Evolutionary conservation across 92 coral and sea anemone genomes (phyloP).

Genomic region (Siderastrea siderea): DNA sequence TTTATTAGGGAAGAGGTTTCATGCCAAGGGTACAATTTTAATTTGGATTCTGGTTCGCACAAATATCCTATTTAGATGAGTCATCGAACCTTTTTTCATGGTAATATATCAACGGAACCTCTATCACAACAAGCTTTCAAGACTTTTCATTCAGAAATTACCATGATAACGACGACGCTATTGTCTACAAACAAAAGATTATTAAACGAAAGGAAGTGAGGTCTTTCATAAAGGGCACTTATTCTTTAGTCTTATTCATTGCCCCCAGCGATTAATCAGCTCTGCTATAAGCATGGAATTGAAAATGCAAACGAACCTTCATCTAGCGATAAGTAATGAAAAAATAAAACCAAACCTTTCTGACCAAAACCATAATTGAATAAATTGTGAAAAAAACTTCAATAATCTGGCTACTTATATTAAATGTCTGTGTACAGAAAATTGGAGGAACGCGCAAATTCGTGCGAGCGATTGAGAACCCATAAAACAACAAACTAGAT

Average conservation of each 20-base stretch:
- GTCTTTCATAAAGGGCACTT: conserved; percentile 93
- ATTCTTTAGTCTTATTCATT: conserved; percentile 76
- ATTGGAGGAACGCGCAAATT: not conserved
- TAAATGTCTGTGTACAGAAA: conserved; percentile 58
- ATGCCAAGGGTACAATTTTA: conserved; percentile 79
- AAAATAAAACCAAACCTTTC: conserved; percentile 53
- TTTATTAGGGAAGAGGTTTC: conserved; percentile 6
- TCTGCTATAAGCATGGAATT: conserved; percentile 76
- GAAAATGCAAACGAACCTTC: conserved; percentile 84
- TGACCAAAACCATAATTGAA: conserved; percentile 83
- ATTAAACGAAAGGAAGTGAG: conserved; percentile 90
- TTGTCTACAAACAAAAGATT: conserved; percentile 96
- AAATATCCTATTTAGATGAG: conserved; percentile 83
- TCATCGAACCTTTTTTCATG: conserved; percentile 78
- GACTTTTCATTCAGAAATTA: conserved; percentile 81
- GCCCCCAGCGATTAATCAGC: conserved; percentile 95
- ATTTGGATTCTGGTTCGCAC: conserved; percentile 75
- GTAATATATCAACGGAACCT: conserved; percentile 86
- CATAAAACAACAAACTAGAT: not conserved
- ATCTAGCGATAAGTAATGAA: conserved; percentile 76
- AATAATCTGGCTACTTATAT: conserved; percentile 78
- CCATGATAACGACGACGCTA: conserved; percentile 87
- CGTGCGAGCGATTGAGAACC: conserved; percentile 3
- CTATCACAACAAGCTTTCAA: conserved; percentile 84
- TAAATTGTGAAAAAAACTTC: conserved; percentile 79